Percentiles rank a stretch among this genome's conserved stretches.
Evolutionary conservation across 2,113 vertebrate species (phyloP).

Genomic region (Eulacestoma nigropectus): DNA sequence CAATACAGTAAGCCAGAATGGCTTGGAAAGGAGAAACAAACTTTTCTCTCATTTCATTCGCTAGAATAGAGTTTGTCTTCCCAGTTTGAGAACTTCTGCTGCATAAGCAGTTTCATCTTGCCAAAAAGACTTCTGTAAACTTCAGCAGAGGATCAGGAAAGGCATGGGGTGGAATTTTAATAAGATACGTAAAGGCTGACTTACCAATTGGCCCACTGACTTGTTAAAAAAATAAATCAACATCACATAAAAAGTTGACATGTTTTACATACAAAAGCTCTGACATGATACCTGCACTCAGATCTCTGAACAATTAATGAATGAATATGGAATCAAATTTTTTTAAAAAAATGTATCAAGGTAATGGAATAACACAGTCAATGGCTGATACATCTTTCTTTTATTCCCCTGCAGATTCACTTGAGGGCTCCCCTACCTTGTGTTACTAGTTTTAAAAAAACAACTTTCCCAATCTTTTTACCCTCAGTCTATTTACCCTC

Average conservation of each 20-base stretch:
- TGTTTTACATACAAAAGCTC: background rate
- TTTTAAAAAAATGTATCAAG: background rate
- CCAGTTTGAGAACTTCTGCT: slow-evolving; percentile 3
- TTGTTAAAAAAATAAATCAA: background rate
- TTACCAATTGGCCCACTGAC: background rate
- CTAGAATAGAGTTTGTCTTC: background rate
- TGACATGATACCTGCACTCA: background rate
- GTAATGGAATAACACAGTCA: background rate
- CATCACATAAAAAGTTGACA: background rate
- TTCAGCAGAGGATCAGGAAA: slow-evolving; percentile 1
- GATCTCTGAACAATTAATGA: background rate
- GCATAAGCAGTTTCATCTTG: slow-evolving; percentile 10
- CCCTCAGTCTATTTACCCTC: background rate
- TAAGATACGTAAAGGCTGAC: background rate
- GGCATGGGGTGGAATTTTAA: slow-evolving; percentile 24
- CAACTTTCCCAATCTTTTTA: background rate
- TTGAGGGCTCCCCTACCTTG: background rate
- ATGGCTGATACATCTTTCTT: background rate
- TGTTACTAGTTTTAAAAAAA: background rate
- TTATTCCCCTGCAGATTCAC: background rate
- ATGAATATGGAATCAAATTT: background rate
- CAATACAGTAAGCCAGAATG: background rate
- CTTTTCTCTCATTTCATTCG: background rate
- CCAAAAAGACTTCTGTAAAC: slow-evolving; percentile 34
- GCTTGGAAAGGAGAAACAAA: background rate